phyloP scores from a whole-genome alignment of 2,888 invertebrate species.

The Thecophora atra region DNA sequence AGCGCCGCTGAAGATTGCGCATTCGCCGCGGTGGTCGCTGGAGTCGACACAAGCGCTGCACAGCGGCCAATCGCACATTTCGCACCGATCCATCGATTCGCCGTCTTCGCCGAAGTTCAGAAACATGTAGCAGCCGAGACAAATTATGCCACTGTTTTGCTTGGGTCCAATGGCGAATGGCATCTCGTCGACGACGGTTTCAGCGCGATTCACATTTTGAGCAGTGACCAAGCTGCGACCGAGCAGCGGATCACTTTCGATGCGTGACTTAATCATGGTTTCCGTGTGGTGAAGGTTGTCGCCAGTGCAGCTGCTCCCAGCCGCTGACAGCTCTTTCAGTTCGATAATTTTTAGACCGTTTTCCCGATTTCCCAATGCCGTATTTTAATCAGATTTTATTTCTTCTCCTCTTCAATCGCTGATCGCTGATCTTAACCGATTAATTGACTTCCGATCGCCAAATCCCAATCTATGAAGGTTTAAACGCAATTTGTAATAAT shows the following conservation, averaged over 20 bases:
- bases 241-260: conserved; percentile 69
- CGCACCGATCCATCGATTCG: conserved; percentile 68
- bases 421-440: neutral
- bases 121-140: conserved; percentile 79
- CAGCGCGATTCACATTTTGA: conserved; percentile 75
- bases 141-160: conserved; percentile 76
- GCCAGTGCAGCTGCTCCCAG: conserved; percentile 6
- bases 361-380: neutral
- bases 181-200: conserved; percentile 75
- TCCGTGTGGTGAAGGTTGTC: neutral
- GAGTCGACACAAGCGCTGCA: conserved; percentile 67
- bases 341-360: conserved; percentile 45
- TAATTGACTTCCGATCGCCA: neutral
- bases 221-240: conserved; percentile 78
- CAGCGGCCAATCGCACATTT: conserved; percentile 77
- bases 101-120: conserved; percentile 61
- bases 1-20: conserved; percentile 71
- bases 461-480: neutral
- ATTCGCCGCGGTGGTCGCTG: conserved; percentile 73
- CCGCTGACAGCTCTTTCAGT: conserved; percentile 41
- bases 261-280: conserved; percentile 59
- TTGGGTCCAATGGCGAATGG: conserved; percentile 84
- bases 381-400: conserved; percentile 3
- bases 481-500: neutral
- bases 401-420: neutral